Base-by-base conservation (phyloP, 2,888 invertebrate genomes). In the Colostygia pectinataria region DNA sequence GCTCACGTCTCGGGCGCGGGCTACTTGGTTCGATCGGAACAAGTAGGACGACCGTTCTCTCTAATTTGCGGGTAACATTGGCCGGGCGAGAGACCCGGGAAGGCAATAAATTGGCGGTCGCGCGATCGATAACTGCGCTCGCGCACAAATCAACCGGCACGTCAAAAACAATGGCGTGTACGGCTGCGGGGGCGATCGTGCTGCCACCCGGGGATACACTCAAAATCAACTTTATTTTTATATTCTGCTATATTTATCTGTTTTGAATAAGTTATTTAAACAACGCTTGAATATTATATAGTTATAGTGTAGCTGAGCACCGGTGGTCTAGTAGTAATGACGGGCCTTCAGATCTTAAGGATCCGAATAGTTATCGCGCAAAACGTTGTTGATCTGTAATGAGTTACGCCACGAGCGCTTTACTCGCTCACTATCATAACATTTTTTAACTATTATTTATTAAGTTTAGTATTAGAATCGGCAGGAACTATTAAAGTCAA, bases 131-230 rank as follows among this genome's bases (percentile, higher is more conserved):
- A 75, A 75, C 62, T 70, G 76, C 77, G 76, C 76, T 67, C 67
- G 83, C 79, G 82, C 84, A 81, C 83, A 85, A 85, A 85, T 86
- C 86, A 83, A 78, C 78, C 71, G 76, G 70, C 71, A 79, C 79
- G 84, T 83, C 83, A 80, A 79, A 51, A 81, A 78, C 82, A 80
- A 80, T 81, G 77, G 76, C 75, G 75, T 71, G 65, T 61, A 70
- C 70, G 70, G 78, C 80, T 83, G 82, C 80, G 78, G 82, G 79
- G 81, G 83, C 80, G 78, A 78, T 81, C 80, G 81, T 83, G 78
- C 75, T 74, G 67, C 76, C 71, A 71, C 73, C 77, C 78, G 74
- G 66, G 78, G 68, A 77, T 77, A 76, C 74, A 73, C 71, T 74
- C 71, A 64, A 68, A 71, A 66, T 68, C 63, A 66, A 69, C 67